A percentile compares a stretch with the other conserved stretches of the same genome.
Conservation (phyloP, 2,888 invertebrate species). For the Diadegma fenestrale region DNA sequence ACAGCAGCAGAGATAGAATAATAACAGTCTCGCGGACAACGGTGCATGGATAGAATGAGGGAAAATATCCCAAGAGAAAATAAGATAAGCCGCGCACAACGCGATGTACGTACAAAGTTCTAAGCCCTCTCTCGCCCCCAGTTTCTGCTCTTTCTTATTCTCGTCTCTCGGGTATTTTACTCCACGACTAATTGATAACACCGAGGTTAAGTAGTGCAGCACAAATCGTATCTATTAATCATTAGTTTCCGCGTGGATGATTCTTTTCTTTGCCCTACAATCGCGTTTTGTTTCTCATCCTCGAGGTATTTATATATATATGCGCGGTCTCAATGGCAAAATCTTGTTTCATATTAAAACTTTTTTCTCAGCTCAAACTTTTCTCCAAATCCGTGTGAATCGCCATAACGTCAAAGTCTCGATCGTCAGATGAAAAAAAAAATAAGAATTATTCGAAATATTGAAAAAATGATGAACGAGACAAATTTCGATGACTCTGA, state of each 20-base stretch:
- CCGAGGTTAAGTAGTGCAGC: slow-evolving; percentile 12
- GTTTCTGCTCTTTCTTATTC: not conserved
- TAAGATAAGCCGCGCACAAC: slow-evolving; percentile 26
- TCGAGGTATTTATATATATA: no score
- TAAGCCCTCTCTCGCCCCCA: not conserved
- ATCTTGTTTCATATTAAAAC: not conserved
- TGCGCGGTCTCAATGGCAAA: not conserved
- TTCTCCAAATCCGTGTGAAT: not conserved
- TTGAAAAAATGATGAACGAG: no score
- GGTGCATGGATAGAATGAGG: slow-evolving; percentile 17
- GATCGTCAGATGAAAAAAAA: no score
- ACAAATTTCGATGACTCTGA: no score
- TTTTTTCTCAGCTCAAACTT: not conserved
- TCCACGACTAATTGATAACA: slow-evolving; percentile 22
- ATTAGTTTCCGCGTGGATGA: not conserved
- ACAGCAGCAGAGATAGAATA: slow-evolving; percentile 22
- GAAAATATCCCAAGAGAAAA: slow-evolving; percentile 33
- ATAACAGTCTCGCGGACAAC: slow-evolving; percentile 25
- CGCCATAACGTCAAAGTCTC: no score
- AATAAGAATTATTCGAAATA: no score
- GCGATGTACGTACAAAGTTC: not conserved
- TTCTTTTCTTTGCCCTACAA: not conserved
- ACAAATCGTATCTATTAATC: slow-evolving; percentile 14
- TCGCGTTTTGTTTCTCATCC: not conserved
- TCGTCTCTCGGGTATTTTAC: not conserved